Evolutionary conservation across 2,888 invertebrate species (phyloP).

Genomic region (Tineola bisselliella): DNA sequence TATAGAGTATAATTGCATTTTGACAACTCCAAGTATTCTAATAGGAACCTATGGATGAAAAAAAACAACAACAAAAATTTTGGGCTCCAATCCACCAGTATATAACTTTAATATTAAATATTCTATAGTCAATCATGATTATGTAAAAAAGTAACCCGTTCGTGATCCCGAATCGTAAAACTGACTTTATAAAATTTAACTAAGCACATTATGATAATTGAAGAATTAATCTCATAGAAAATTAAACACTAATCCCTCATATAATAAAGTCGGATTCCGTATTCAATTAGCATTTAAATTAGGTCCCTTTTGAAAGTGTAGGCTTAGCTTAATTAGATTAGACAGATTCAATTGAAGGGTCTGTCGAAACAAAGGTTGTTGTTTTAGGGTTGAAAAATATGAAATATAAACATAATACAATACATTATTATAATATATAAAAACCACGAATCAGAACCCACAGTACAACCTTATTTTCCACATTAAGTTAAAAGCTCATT

Average conservation of each 20-base stretch:
- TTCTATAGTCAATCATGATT: too few relatives aligned
- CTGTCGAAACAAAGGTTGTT: slow-evolving; percentile 1
- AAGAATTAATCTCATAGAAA: background rate
- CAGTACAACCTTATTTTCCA: too few relatives aligned
- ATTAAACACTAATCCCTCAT: slow-evolving; percentile 1
- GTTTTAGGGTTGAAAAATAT: background rate
- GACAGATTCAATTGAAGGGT: background rate
- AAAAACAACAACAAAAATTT: too few relatives aligned
- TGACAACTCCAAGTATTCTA: too few relatives aligned
- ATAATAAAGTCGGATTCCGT: background rate
- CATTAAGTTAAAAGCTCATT: too few relatives aligned
- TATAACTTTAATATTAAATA: too few relatives aligned
- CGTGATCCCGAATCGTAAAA: background rate
- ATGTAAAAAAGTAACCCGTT: background rate
- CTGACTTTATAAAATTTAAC: background rate
- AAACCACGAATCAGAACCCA: background rate
- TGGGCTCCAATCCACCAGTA: too few relatives aligned
- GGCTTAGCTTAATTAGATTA: background rate
- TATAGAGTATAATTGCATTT: too few relatives aligned
- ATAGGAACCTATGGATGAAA: too few relatives aligned
- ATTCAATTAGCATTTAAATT: background rate
- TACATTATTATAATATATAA: too few relatives aligned
- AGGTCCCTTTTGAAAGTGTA: background rate
- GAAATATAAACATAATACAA: background rate
- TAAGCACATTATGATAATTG: background rate